Percentiles rank a stretch among this genome's conserved stretches.
phyloP scores from a whole-genome alignment of 2,113 vertebrate genomes.

The Apodemus speciosus region DNA sequence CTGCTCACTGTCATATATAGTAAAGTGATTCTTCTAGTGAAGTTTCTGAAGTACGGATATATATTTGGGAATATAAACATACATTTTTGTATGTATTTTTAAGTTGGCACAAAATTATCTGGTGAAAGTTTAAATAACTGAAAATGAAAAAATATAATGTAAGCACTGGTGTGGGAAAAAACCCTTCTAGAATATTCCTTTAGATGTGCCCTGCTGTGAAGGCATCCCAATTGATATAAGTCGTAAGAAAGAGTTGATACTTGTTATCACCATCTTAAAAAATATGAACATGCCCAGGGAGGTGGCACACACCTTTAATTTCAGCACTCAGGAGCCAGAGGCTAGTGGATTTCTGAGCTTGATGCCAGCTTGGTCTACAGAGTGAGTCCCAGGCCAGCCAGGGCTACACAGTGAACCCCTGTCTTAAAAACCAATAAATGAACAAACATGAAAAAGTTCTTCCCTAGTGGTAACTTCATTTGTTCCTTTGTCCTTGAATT shows the following conservation, averaged over 20 bases:
- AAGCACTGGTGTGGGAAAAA: background rate
- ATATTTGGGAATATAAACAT: background rate
- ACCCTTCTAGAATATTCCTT: background rate
- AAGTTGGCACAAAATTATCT: constrained; percentile 33
- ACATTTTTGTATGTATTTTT: background rate
- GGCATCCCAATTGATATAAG: background rate
- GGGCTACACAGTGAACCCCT: background rate
- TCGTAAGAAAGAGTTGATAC: background rate
- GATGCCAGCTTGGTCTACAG: background rate
- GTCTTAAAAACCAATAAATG: background rate
- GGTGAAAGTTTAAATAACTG: background rate
- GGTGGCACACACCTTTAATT: background rate
- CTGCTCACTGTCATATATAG: background rate
- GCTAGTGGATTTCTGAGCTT: background rate
- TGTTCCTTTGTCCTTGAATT: background rate
- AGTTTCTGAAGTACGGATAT: background rate
- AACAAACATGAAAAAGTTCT: background rate
- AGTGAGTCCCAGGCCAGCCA: background rate
- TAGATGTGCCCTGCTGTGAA: background rate
- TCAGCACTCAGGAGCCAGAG: background rate
- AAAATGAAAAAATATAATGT: background rate
- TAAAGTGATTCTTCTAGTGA: background rate
- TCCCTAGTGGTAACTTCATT: background rate
- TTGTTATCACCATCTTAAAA: background rate
- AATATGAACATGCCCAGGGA: background rate